A percentile compares a stretch with the other conserved stretches of the same genome.
These are phyloP conservation scores for Machimus rusticus DNA, from an alignment of 2,888 invertebrate genomes.

Conservation along the genomic window DNA sequence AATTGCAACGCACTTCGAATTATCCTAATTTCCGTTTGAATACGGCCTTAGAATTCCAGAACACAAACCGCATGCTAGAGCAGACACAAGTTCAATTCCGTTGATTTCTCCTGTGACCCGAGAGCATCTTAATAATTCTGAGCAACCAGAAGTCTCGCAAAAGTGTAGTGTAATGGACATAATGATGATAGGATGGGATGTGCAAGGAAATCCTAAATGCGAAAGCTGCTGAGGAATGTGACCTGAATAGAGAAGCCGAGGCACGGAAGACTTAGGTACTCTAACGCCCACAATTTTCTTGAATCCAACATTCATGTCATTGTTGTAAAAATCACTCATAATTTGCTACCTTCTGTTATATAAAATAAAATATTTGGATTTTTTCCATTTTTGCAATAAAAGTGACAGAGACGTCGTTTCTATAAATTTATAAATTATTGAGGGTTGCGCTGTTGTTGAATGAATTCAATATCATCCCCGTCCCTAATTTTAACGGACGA, in stretches of 20 bases:
- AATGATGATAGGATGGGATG: slow-evolving; percentile 30
- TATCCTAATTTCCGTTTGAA: not conserved
- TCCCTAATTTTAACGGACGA: not conserved
- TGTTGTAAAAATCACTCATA: not conserved
- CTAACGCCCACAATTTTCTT: not conserved
- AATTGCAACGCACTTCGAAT: not conserved
- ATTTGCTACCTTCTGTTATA: not conserved
- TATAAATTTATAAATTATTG: not conserved
- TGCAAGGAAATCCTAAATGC: slow-evolving; percentile 9
- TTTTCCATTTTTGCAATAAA: not conserved
- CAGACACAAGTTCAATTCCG: not conserved
- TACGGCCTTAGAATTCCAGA: not conserved
- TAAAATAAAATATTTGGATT: not conserved
- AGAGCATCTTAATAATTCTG: not conserved
- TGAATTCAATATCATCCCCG: not conserved
- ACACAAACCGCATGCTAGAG: not conserved
- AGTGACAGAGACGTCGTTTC: not conserved
- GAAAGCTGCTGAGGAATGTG: not conserved
- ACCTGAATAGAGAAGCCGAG: not conserved
- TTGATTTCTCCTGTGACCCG: not conserved
- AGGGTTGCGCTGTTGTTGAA: not conserved
- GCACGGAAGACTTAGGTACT: not conserved
- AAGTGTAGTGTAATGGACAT: slow-evolving; percentile 20
- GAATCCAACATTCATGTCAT: not conserved
- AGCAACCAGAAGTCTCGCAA: slow-evolving; percentile 8